These are phyloP conservation scores for Diogma glabrata DNA, from an alignment of 2,888 invertebrate genomes.

Conservation along the genomic window DNA sequence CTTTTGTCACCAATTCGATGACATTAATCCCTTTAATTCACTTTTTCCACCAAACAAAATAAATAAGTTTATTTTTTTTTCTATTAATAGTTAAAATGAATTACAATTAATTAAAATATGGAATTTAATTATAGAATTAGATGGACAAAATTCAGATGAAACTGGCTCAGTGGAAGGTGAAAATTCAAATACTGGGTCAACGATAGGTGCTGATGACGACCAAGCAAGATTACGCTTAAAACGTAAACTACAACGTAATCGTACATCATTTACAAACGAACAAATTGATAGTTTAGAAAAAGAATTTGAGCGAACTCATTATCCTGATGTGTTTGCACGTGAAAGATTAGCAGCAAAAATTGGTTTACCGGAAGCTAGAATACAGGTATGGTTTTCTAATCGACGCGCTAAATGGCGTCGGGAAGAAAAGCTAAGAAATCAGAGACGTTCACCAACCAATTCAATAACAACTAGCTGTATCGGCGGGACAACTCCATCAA, in stretches of 20 bases:
- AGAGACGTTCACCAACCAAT: slow-evolving; percentile 45
- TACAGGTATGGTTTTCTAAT: slow-evolving; percentile 99
- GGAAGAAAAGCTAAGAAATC: slow-evolving; percentile 95
- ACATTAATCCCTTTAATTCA: no score
- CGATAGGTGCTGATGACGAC: slow-evolving; percentile 64
- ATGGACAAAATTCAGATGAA: slow-evolving; percentile 58
- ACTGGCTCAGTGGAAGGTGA: slow-evolving; percentile 67
- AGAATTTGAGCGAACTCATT: slow-evolving; percentile 92
- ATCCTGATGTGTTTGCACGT: slow-evolving; percentile 88
- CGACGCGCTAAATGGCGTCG: slow-evolving; percentile 98
- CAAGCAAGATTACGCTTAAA: slow-evolving; percentile 85
- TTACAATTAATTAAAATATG: no score
- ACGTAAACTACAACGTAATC: slow-evolving; percentile 90
- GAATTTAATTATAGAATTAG: slow-evolving; percentile 30
- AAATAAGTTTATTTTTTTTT: no score
- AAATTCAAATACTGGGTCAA: slow-evolving; percentile 76
- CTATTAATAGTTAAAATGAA: no score
- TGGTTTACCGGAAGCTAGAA: slow-evolving; percentile 84
- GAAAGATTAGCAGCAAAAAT: slow-evolving; percentile 87
- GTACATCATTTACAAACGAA: slow-evolving; percentile 96
- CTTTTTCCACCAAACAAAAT: no score
- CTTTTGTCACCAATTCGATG: no score
- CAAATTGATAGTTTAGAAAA: slow-evolving; percentile 97
- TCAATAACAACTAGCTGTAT: slow-evolving; percentile 12
- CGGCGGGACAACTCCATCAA: slow-evolving; percentile 5